A percentile compares a stretch with the other conserved stretches of the same genome.
Evolutionary conservation across 92 coral and sea anemone species (phyloP).

Genomic region (Virgularia gustaviana): DNA sequence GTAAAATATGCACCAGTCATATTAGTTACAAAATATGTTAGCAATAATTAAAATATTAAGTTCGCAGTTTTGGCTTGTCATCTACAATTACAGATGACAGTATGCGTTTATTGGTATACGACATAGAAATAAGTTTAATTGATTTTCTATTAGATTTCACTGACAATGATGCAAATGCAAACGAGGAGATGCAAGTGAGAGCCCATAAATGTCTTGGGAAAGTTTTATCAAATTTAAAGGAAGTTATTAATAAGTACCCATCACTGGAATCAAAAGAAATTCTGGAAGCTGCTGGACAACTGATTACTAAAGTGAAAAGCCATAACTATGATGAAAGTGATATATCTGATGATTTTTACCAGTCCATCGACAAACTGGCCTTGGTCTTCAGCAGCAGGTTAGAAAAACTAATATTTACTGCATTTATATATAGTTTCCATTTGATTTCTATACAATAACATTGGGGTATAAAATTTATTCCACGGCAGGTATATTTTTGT

Average conservation of each 20-base stretch:
- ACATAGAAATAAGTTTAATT: not conserved
- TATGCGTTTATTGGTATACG: not conserved
- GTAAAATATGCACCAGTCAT: too few relatives aligned
- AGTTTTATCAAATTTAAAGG: conserved; percentile 86
- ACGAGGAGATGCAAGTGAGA: conserved; percentile 53
- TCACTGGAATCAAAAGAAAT: conserved; percentile 88
- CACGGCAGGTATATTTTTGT: too few relatives aligned
- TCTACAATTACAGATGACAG: conserved; percentile 1
- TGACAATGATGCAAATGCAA: conserved; percentile 67
- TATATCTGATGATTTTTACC: conserved; percentile 90
- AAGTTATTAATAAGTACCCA: conserved; percentile 76
- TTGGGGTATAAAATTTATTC: too few relatives aligned
- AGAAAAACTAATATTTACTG: not conserved
- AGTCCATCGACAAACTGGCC: conserved; percentile 94
- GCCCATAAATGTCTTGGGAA: conserved; percentile 90
- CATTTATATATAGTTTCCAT: not conserved
- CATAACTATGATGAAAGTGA: conserved; percentile 75
- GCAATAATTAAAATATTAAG: too few relatives aligned
- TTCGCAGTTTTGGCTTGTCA: too few relatives aligned
- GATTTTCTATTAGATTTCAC: conserved; percentile 46
- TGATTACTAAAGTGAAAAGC: conserved; percentile 79
- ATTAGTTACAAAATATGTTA: too few relatives aligned
- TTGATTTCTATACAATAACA: too few relatives aligned
- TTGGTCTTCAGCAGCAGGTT: conserved; percentile 96
- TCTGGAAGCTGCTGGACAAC: conserved; percentile 87